Evolutionary conservation across 2,888 invertebrate genomes (phyloP).

Genomic region (Idaea aversata): DNA sequence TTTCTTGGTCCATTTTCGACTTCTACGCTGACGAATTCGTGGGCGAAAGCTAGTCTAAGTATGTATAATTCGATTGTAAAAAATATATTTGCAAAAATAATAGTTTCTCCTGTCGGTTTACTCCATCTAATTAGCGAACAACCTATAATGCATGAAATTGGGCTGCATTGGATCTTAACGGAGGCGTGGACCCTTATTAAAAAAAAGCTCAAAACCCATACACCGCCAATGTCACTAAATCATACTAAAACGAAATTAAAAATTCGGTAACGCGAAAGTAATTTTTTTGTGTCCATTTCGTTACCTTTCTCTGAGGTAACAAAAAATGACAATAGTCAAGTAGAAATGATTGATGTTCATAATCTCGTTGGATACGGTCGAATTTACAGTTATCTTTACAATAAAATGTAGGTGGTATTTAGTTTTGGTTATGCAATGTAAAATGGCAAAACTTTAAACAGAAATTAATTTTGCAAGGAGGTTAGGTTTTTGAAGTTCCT

Average conservation of each 20-base stretch:
- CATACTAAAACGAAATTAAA: not conserved
- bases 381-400: not conserved
- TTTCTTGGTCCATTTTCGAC: no score
- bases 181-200: not conserved
- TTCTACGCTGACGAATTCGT: no score
- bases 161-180: not conserved
- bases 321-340: not conserved
- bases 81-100: no score
- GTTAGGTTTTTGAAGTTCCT: no score
- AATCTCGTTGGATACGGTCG: conserved; percentile 2
- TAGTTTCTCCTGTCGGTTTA: no score
- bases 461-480: no score
- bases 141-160: not conserved
- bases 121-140: no score
- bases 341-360: conserved; percentile 13
- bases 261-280: not conserved
- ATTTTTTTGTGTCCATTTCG: not conserved
- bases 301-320: not conserved
- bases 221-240: conserved; percentile 11
- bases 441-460: no score
- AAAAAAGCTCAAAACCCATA: not conserved
- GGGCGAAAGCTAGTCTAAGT: no score
- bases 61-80: no score
- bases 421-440: not conserved
- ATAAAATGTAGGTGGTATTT: not conserved